Base-by-base conservation (phyloP, 2,888 invertebrate species). In the Leptinotarsa peninsularis region DNA sequence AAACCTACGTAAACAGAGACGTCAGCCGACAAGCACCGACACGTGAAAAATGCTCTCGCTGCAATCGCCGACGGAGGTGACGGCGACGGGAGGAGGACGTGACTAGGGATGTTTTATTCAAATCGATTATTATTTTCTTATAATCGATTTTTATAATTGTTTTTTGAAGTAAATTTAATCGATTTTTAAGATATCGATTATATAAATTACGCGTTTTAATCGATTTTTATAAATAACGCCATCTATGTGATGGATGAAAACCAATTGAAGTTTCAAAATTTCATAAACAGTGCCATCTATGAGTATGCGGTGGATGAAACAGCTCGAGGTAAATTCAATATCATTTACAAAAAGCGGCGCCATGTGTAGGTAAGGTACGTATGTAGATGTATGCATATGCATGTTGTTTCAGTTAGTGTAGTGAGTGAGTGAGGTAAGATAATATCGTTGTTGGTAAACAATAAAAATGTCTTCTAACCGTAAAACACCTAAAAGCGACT, bases 131-230 rank as follows among this genome's bases (percentile, higher is more conserved):
- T 67, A 43, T 43, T 67, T 67, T 67, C 49, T 67, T 67, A 18
- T 56, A 18, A 67, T 49, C 49, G 43, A 43, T 43, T 67, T 49
- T 67, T 14, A 17, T 17, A n/a, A 43, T 18, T 3, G 18, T 43
- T n/a, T 67, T 49, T 67, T 33, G 18, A 49, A 67, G 49, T 67
- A 13, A 43, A n/a, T 43, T 49, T 1, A 21, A 67, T 67, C 67
- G 49, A 67, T 67, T 67, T 49, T 67, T 67, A n/a, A 67, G 18
- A n/a, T 43, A 43, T 49, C 67, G 67, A 18, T 67, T 67, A 67
- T n/a, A 67, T 67, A 13, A 67, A 43, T 67, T 49, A 4, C 17
- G 43, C 67, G 54, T 54, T 54, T 54, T n/a, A n/a, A 54, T 67
- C 67, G 67, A 67, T 67, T 67, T 67, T 67, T 21, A 49, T 67